Evolutionary conservation across 1,140 invertebrate species (phyloP).

Genomic region (Physella acuta): DNA sequence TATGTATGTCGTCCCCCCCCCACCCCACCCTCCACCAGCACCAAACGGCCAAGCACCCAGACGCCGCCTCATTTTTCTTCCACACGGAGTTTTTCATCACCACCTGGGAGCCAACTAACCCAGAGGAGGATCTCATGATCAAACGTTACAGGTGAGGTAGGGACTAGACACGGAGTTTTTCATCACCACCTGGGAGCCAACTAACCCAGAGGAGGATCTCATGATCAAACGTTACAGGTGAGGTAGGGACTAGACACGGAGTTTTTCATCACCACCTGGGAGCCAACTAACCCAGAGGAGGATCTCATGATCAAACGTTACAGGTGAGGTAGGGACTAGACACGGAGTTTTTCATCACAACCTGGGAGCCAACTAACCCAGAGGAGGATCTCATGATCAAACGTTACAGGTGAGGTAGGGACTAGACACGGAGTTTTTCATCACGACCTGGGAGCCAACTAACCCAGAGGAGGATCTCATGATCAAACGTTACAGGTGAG

Average conservation of each 20-base stretch:
- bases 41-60: conserved; percentile 17
- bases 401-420: conserved; percentile 19
- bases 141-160: conserved; percentile 20
- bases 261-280: conserved; percentile 30
- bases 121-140: conserved; percentile 11
- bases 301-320: conserved; percentile 15
- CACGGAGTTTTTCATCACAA: conserved; percentile 28
- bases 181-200: conserved; percentile 27
- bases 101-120: conserved; percentile 27
- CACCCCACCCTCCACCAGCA: no score
- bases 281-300: conserved; percentile 19
- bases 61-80: conserved; percentile 29
- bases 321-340: no score
- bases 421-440: no score
- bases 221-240: conserved; percentile 15
- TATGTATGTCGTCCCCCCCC: conserved; percentile 16
- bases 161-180: conserved; percentile 30
- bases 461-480: no score
- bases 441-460: no score
- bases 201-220: conserved; percentile 16
- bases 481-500: no score
- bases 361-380: conserved; percentile 26
- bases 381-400: conserved; percentile 15
- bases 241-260: no score
- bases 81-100: conserved; percentile 28